Percentiles rank a stretch among this genome's conserved stretches.
phyloP scores from a whole-genome alignment of 2,113 vertebrate species.

The Fregetta grallaria region DNA sequence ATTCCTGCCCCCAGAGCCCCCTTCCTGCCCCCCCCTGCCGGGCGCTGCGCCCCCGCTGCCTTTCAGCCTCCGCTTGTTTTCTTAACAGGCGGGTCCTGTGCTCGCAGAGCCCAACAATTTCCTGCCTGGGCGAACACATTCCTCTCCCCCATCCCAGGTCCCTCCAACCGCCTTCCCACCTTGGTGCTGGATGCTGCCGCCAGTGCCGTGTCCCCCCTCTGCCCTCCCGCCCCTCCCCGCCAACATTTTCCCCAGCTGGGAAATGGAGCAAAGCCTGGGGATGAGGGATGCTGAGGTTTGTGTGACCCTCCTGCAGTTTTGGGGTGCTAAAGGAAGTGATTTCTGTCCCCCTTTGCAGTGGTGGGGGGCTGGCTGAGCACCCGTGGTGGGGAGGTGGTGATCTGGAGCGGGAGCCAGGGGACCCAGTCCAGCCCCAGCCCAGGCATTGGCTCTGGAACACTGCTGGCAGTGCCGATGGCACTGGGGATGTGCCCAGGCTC shows the following conservation, averaged over 20 bases:
- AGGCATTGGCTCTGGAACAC: background rate
- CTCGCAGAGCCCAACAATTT: slow-evolving; percentile 45
- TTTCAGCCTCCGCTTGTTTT: slow-evolving; percentile 43
- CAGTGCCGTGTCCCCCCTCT: rapidly evolving
- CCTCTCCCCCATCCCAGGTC: background rate
- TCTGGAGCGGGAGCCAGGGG: rapidly evolving
- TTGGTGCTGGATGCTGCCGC: background rate
- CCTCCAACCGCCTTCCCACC: background rate
- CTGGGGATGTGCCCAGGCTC: background rate
- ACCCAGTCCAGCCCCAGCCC: background rate
- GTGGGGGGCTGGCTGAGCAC: background rate
- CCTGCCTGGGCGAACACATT: slow-evolving; percentile 32
- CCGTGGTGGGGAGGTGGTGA: background rate
- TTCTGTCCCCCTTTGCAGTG: background rate
- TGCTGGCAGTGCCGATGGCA: background rate
- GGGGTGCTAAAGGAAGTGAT: background rate
- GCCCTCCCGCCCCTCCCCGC: background rate
- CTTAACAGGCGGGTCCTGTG: slow-evolving; percentile 50
- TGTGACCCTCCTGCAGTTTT: rapidly evolving
- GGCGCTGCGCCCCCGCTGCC: background rate
- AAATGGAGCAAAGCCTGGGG: background rate
- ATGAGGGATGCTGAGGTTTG: background rate
- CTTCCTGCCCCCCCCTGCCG: slow-evolving; percentile 30
- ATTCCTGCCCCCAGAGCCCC: slow-evolving; percentile 13
- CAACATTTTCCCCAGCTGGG: background rate